Conservation (phyloP, 1,140 invertebrate genomes). For the Halictus rubicundus region DNA sequence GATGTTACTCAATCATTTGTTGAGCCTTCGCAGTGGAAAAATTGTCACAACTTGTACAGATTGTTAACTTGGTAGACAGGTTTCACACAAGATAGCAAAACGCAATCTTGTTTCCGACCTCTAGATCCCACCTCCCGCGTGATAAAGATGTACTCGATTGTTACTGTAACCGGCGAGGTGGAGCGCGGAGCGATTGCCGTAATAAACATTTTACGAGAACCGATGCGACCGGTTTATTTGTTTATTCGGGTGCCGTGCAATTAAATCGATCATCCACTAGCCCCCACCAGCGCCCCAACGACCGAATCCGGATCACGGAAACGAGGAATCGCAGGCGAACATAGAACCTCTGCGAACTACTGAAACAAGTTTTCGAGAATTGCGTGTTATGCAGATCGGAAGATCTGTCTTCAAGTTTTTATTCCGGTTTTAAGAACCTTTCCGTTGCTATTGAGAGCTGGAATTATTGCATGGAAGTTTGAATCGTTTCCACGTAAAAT, state of each 20-base stretch:
- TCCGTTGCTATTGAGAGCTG: no score
- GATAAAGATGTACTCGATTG: slow-evolving; percentile 34
- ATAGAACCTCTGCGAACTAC: neutral
- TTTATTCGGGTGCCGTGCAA: slow-evolving; percentile 13
- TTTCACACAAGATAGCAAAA: no score
- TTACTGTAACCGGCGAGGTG: neutral
- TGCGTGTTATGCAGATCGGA: neutral
- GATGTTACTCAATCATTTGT: neutral
- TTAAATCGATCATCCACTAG: slow-evolving; percentile 1
- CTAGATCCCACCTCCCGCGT: slow-evolving; percentile 1
- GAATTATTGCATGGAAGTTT: no score
- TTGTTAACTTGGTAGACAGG: no score
- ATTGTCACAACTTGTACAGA: no score
- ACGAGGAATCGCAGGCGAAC: neutral
- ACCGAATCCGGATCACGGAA: neutral
- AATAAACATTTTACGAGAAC: slow-evolving; percentile 44
- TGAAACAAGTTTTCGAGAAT: neutral
- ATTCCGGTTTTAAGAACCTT: no score
- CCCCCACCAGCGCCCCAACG: neutral
- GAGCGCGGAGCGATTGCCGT: neutral
- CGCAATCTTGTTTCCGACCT: neutral
- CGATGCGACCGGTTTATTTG: slow-evolving; percentile 30
- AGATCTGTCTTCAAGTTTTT: no score
- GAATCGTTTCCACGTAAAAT: no score
- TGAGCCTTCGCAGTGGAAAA: neutral